Evolutionary conservation across 2,888 invertebrate species (phyloP).

Genomic region (Brachyopa scutellaris): DNA sequence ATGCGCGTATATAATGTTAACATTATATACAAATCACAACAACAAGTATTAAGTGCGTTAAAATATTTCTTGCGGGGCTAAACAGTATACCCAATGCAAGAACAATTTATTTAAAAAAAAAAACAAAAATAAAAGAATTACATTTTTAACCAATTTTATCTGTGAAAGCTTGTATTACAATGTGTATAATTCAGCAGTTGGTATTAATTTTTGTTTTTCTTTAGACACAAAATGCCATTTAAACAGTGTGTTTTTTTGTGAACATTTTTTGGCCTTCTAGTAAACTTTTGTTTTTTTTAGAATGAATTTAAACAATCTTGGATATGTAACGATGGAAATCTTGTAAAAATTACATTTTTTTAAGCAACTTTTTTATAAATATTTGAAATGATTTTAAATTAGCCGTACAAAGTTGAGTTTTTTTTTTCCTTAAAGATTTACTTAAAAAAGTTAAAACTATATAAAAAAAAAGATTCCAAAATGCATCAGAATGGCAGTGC

Average conservation of each 20-base stretch:
- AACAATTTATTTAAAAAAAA: not conserved
- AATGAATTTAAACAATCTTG: slow-evolving; percentile 20
- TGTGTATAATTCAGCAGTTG: slow-evolving; percentile 29
- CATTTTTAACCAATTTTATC: not conserved
- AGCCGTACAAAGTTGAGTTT: not conserved
- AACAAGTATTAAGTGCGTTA: slow-evolving; percentile 64
- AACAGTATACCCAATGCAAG: slow-evolving; percentile 5
- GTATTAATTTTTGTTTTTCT: not conserved
- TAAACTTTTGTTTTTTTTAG: slow-evolving; percentile 9
- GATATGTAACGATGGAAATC: slow-evolving; percentile 43
- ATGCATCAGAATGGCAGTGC: slow-evolving; percentile 7
- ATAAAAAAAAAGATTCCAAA: not conserved
- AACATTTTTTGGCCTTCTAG: slow-evolving; percentile 10
- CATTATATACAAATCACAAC: slow-evolving; percentile 72
- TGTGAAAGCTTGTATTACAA: slow-evolving; percentile 27
- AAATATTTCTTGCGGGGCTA: slow-evolving; percentile 26
- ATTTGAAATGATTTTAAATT: not conserved
- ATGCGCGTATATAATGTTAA: slow-evolving; percentile 55
- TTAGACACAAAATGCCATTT: not conserved
- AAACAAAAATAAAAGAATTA: not conserved
- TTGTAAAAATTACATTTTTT: too few species aligned
- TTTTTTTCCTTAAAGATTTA: not conserved
- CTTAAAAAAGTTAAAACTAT: too few species aligned
- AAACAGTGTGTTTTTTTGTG: slow-evolving; percentile 3
- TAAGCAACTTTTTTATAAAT: not conserved